A percentile compares a stretch with the other conserved stretches of the same genome.
Evolutionary conservation across 2,888 invertebrate genomes (phyloP).

Genomic region (Dolichopus griseipennis): DNA sequence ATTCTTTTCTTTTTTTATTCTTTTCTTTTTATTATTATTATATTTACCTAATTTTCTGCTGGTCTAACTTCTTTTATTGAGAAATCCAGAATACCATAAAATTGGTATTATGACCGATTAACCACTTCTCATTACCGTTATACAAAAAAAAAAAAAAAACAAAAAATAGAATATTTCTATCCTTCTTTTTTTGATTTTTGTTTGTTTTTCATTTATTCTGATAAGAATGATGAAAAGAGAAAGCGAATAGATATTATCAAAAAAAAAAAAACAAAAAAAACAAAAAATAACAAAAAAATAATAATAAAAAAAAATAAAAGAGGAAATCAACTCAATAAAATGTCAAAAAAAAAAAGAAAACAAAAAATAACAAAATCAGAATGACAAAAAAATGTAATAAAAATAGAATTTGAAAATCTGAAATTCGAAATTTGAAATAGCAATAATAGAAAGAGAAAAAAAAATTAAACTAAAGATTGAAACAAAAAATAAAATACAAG

Average conservation of each 20-base stretch:
- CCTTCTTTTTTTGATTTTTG: not conserved
- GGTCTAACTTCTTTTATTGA: slow-evolving; percentile 6
- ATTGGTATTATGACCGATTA: slow-evolving; percentile 6
- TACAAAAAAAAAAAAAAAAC: not conserved
- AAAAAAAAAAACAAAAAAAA: not conserved
- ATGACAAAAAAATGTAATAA: not conserved
- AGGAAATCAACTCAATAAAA: not conserved
- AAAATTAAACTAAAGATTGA: no score
- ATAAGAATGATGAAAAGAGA: not conserved
- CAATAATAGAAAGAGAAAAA: not conserved
- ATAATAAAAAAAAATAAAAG: not conserved
- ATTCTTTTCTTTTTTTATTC: not conserved
- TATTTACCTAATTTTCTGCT: slow-evolving; percentile 6
- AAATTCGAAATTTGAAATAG: not conserved
- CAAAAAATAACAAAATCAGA: not conserved
- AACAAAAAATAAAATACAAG: not conserved
- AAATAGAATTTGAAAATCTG: not conserved
- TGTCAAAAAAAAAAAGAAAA: not conserved
- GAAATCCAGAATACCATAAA: slow-evolving; percentile 1
- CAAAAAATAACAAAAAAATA: not conserved
- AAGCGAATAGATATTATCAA: not conserved
- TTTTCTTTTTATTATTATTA: not conserved
- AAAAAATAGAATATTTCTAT: not conserved
- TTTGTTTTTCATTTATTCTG: not conserved
- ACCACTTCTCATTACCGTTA: slow-evolving; percentile 6